Evolutionary conservation across 2,797 vertebrate species (phyloP), one percentile per base, ranked within the genome.

Genomic region (Typhlichthys subterraneus): DNA sequence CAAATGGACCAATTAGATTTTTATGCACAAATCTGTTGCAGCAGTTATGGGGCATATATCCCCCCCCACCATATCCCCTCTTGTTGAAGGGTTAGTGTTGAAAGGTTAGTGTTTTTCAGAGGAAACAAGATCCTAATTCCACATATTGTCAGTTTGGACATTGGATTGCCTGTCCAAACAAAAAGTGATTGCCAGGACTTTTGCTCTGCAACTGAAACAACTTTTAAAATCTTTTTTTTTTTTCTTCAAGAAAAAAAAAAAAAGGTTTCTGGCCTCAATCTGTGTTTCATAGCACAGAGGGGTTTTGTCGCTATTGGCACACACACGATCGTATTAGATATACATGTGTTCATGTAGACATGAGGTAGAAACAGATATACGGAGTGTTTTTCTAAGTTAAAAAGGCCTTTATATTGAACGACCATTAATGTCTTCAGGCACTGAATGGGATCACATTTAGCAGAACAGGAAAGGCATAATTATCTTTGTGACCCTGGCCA

Each of bases 1-100:
- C 96, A 97, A 95, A 93, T 95, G 93, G 92, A 83, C 92, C 94
- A 94, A 95, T 97, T 96, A 90, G 87, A 92, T 93, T 94, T 86
- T 92, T 88, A 93, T 94, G 95, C 94, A 93, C 86, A 89, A 94
- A 94, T 92, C 92, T 94, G 91, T 91, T 88, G 88, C 92, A 85
- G 85, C 82, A 88, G 89, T 90, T 92, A 91, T 90, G 89, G 89
- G 61, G 73, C 75, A 71, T 75, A 53, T n/a, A 56, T 76, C 79
- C 79, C 77, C 63, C 31, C 53, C 38, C 17, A 70, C 51, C 69
- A 61, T 84, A 85, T 48, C 67, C 64, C 42, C 12, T 6, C 19
- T 53, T 53, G 60, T 69, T 67, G 72, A 74, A 57, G 78, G 86
- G 85, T 90, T 23, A 23, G 19, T 51, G 60, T 69, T 67, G 72